A percentile compares a stretch with the other conserved stretches of the same genome.
These are phyloP conservation scores for Poecilia wingei DNA, from an alignment of 2,797 vertebrate genomes.

Conservation along the genomic window DNA sequence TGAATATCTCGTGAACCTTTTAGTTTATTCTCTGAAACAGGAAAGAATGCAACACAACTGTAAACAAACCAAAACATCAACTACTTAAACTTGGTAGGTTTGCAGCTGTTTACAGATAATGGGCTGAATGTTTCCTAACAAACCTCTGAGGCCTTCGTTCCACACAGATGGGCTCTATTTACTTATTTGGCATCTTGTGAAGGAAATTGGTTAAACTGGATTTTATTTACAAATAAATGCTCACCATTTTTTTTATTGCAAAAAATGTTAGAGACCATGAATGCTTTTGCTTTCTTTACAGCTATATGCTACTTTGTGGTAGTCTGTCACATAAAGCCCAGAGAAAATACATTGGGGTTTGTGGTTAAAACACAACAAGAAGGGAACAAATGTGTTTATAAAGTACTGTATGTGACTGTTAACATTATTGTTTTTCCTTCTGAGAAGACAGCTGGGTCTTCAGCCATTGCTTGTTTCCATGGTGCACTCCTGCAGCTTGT, in stretches of 20 bases:
- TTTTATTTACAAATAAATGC: neutral
- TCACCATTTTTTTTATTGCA: neutral
- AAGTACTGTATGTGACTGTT: constrained; percentile 6
- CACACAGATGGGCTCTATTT: neutral
- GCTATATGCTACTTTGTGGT: neutral
- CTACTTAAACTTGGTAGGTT: neutral
- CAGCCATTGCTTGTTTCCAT: constrained; percentile 54
- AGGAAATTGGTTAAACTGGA: neutral
- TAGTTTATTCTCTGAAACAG: neutral
- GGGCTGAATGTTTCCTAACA: neutral
- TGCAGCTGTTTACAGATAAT: neutral
- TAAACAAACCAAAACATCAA: neutral
- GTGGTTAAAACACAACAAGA: neutral
- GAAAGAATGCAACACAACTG: neutral
- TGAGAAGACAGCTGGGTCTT: constrained; percentile 27
- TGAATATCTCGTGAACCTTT: neutral
- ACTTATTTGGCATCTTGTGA: neutral
- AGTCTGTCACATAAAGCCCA: neutral
- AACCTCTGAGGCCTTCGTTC: neutral
- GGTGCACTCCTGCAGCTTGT: constrained; percentile 37
- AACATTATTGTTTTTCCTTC: constrained; percentile 17
- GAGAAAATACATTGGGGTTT: neutral
- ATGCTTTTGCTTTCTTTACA: neutral
- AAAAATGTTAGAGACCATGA: neutral
- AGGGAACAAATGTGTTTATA: neutral